Base-by-base conservation (phyloP, 2,113 vertebrate genomes). In the Penelope pileata region DNA sequence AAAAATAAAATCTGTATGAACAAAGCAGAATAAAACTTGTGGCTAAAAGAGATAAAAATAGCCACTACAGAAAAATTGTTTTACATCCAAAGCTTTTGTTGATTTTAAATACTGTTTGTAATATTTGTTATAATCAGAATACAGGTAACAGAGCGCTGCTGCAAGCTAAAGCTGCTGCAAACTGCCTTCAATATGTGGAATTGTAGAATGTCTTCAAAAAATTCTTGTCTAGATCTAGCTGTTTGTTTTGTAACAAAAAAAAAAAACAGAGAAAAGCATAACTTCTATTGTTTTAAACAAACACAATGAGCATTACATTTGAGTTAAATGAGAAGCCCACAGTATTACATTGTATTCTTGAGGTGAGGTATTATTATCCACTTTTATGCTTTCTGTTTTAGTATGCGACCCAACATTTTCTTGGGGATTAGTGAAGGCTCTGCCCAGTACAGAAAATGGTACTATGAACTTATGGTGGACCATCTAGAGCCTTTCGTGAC, bases 401-500 rank as follows among this genome's bases (percentile, higher is more conserved):
- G 99, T 96, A 99, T 99, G 98, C 94, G 98, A 59, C 99, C 99
- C 70, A 99, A 99, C 91, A 99, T 99, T 96, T 99, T 99, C 91
- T 96, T 99, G 96, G 99, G 99, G 3, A 98, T 99, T 95, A 99
- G 99, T 3, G 99, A 99, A 64, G 99, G 99, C 53, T 99, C 99
- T 2, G 99, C 99, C 30, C 99, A 99, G 60, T 99, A 99, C 97
- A 98, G 95, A 95, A 99, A 99, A 94, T 99, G 99, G 99, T 99
- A 99, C 96, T 99, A 99, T 23, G 99, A 99, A 51, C 96, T 99
- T 82, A 99, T 99, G 68, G 98, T 99, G 96, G 99, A 99, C 93
- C 97, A 99, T n/a, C 98, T 98, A 1, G 96, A 98, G 72, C 98
- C 99, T 0, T 99, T 99, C 19, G 98, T 99, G 91, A 99, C 99